phyloP scores from a whole-genome alignment of 1,140 invertebrate genomes.

The Pantala flavescens region DNA sequence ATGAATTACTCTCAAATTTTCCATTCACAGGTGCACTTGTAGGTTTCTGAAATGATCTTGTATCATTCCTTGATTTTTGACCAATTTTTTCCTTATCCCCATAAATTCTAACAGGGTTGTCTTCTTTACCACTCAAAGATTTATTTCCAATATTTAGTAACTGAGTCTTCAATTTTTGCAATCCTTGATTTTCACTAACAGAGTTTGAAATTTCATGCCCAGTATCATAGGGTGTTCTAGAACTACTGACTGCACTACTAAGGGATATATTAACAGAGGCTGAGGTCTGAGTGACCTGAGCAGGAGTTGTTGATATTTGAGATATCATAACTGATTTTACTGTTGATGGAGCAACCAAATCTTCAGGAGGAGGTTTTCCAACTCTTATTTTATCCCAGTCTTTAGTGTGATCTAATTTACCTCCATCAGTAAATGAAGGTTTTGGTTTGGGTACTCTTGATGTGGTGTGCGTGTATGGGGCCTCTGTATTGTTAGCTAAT shows the following conservation, averaged over 20 bases:
- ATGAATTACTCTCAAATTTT: neutral
- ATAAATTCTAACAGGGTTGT: neutral
- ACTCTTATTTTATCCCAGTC: conserved; percentile 23
- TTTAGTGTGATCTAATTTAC: conserved; percentile 19
- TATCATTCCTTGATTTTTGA: neutral
- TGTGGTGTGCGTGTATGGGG: conserved; percentile 12
- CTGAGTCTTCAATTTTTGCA: neutral
- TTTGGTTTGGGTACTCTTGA: conserved; percentile 24
- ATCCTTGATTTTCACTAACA: neutral
- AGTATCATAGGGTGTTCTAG: neutral
- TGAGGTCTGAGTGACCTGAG: neutral
- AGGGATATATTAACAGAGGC: neutral
- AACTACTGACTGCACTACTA: neutral
- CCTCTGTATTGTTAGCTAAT: neutral
- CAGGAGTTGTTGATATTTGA: neutral
- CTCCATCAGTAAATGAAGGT: conserved; percentile 24
- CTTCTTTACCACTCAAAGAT: neutral
- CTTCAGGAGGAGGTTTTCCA: conserved; percentile 15
- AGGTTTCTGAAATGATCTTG: neutral
- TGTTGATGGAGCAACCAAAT: conserved; percentile 13
- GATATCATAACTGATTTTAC: neutral
- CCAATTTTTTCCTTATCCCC: neutral
- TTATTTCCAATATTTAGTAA: neutral
- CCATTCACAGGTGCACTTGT: neutral
- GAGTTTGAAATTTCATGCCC: neutral